Base-by-base conservation (phyloP, 2,888 invertebrate genomes). In the Caenorhabditis doughertyi region DNA sequence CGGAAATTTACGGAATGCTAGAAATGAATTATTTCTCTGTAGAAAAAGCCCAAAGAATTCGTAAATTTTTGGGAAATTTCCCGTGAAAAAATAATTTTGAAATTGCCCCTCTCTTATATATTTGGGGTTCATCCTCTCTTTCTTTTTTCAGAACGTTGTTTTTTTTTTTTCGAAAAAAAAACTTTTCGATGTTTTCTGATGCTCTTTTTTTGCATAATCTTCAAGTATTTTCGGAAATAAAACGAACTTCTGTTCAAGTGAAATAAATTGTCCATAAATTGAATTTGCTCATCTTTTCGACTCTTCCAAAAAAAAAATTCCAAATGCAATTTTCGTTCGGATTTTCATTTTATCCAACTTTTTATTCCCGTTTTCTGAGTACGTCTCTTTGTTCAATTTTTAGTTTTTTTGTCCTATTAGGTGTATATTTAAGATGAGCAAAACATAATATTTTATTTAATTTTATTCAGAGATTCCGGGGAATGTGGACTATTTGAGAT, bases 241-340 rank as follows among this genome's bases (percentile, higher is more conserved):
- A 35, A 58, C 58, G 27, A 56, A 18, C 56, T n/a, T 29, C 7
- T 32, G 56, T 56, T 32, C 27, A n/a, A n/a, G n/a, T n/a, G n/a
- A n/a, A n/a, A n/a, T n/a, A n/a, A n/a, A n/a, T n/a, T n/a, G n/a
- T n/a, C n/a, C n/a, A 47, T 47, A 47, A 47, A 47, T 47, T 47
- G 18, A 47, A 47, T 47, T 47, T 47, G n/a, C 44, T 47, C 9
- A 47, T 18, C 5, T 5, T 18, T 35, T 9, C 35, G n/a, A n/a
- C n/a, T 35, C 35, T 35, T 35, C 35, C 35, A 35, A 35, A 16
- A 42, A 13, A 16, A 42, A 16, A n/a, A n/a, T n/a, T n/a, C 11
- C 2, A 18, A 18, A 47, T 47, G 18, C 3, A 18, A 47, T 47
- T 47, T 47, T 47, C 44, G n/a, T 47, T 18, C 42, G 42, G 11